These are phyloP conservation scores for Neria commutata DNA, from an alignment of 2,888 invertebrate genomes.

Conservation along the genomic window DNA sequence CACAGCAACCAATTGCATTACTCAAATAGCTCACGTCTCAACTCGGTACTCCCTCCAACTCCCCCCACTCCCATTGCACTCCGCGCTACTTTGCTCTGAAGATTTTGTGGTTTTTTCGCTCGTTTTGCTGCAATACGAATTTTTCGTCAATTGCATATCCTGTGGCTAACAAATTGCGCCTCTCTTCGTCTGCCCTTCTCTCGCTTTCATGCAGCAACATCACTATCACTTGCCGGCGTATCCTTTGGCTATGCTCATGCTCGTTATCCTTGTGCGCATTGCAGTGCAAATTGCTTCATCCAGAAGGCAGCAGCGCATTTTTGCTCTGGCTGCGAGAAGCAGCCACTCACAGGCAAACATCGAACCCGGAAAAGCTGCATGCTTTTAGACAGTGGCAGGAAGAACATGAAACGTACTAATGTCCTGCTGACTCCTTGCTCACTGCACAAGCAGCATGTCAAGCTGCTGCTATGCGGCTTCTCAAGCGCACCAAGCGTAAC, in stretches of 20 bases:
- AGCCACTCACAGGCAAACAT: neutral
- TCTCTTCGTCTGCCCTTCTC: slow-evolving; percentile 1
- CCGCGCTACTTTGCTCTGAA: too few relatives aligned
- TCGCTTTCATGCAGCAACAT: too few relatives aligned
- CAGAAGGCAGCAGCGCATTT: slow-evolving; percentile 19
- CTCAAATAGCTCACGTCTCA: neutral
- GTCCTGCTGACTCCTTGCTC: too few relatives aligned
- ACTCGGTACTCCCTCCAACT: neutral
- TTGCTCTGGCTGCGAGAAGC: neutral
- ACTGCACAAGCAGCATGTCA: too few relatives aligned
- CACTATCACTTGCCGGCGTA: too few relatives aligned
- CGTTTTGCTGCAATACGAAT: too few relatives aligned
- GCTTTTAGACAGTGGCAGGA: slow-evolving; percentile 31
- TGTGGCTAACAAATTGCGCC: slow-evolving; percentile 22
- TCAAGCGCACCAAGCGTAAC: too few relatives aligned
- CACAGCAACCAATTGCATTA: neutral
- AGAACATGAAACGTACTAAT: slow-evolving; percentile 27
- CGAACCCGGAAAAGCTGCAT: neutral
- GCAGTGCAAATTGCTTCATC: slow-evolving; percentile 27
- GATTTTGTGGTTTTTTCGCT: too few relatives aligned
- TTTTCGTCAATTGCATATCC: slow-evolving; percentile 24
- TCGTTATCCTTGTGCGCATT: slow-evolving; percentile 10
- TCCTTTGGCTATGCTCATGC: slow-evolving; percentile 8
- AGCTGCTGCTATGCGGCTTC: neutral
- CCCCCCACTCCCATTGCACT: neutral